phyloP scores from a whole-genome alignment of 2,888 invertebrate genomes.

The Eulithis prunata region DNA sequence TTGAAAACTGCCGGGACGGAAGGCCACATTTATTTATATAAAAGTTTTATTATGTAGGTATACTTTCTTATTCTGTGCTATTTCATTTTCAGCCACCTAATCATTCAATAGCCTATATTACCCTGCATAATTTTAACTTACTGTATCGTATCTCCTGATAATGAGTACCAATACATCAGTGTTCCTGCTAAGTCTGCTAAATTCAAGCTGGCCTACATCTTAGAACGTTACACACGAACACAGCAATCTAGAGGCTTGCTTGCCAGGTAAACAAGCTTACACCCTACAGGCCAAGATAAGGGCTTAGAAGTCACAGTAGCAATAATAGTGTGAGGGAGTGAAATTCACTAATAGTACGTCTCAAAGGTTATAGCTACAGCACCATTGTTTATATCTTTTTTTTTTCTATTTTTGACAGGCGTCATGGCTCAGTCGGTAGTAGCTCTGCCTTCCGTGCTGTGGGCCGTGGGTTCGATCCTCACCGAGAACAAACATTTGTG shows the following conservation, averaged over 20 bases:
- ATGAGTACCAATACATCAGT: neutral
- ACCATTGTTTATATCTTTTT: too few species aligned
- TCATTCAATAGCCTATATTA: neutral
- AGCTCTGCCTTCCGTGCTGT: too few species aligned
- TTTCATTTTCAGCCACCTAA: too few species aligned
- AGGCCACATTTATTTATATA: too few species aligned
- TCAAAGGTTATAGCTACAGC: too few species aligned
- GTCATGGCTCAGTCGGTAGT: too few species aligned
- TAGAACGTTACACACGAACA: slow-evolving; percentile 19
- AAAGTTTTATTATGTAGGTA: too few species aligned
- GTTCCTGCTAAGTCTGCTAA: slow-evolving; percentile 15
- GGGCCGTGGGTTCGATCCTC: too few species aligned
- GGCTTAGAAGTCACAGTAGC: neutral
- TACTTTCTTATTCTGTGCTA: too few species aligned
- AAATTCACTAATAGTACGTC: slow-evolving; percentile 1
- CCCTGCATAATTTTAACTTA: neutral
- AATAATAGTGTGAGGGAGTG: neutral
- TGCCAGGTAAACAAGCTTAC: slow-evolving; percentile 59
- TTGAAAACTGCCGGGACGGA: neutral
- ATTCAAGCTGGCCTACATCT: slow-evolving; percentile 11
- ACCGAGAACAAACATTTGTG: too few species aligned
- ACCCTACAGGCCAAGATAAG: slow-evolving; percentile 50
- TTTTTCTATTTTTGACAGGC: too few species aligned
- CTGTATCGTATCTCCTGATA: neutral
- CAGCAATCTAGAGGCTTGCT: slow-evolving; percentile 40